Evolutionary conservation across 2,113 vertebrate species (phyloP), one percentile per base, ranked within the genome.

Genomic region (Austrofundulus limnaeus): DNA sequence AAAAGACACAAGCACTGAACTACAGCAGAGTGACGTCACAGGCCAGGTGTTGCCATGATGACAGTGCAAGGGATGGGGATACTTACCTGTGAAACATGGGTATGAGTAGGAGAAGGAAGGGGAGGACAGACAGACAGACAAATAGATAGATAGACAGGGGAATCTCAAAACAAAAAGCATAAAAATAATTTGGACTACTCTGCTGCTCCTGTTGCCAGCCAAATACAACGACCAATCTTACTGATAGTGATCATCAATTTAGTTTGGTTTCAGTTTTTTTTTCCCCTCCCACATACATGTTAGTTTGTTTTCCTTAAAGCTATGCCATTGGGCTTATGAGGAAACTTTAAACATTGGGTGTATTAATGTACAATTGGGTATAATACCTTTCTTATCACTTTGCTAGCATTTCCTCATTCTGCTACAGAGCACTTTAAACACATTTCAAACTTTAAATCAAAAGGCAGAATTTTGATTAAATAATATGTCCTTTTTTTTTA

Each of bases 11-110:
- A 97, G 96, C 97, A 97, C 94, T 96, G 96, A 94, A 95, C 96
- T 96, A 97, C 94, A 93, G 95, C 95, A 95, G 95, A 90, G 93
- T 95, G 95, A 96, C 92, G 95, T 96, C 95, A 94, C 94, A 95
- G 95, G 94, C 91, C 87, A 92, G 85, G 85, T 93, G 90, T 90
- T 52, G 90, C 96, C 96, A 94, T 95, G 94, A 95, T 98, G 95
- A 95, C 94, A 96, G 93, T 94, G 94, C 94, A 93, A 83, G 82
- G 87, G 83, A 85, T 87, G 82, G 87, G 83, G 71, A 88, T 88
- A 92, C 92, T 93, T 92, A 92, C 92, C 92, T 91, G 89, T 37
- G 70, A 74, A 85, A 84, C 71, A 88, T 81, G 87, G 75, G 72
- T 75, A 81, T 77, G 70, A 78, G 71, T 53, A 65, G 67, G 66